Percentiles rank a stretch among this genome's conserved stretches.
Conservation (phyloP, 2,888 invertebrate species). For the Eugnorisma glareosa region DNA sequence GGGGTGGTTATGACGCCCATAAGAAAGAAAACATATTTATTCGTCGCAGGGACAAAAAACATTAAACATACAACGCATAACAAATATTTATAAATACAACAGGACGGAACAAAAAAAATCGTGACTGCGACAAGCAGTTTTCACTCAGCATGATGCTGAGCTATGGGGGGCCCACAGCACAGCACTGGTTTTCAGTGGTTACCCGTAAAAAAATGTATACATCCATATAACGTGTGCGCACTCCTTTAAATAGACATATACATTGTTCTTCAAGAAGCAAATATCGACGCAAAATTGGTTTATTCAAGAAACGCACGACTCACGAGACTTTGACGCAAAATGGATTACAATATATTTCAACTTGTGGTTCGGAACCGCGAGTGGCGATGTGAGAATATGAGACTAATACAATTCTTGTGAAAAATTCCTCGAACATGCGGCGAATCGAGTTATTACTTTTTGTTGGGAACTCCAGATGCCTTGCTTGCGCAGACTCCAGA, state of each 20-base stretch:
- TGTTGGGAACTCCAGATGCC: slow-evolving; percentile 12
- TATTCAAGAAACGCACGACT: slow-evolving; percentile 36
- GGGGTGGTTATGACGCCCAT: too few species aligned
- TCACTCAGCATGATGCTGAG: too few species aligned
- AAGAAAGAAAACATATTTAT: too few species aligned
- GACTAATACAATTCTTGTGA: slow-evolving; percentile 24
- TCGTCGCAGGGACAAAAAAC: too few species aligned
- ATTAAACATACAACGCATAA: too few species aligned
- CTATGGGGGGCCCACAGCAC: too few species aligned
- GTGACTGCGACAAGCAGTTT: too few species aligned
- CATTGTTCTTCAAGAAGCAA: slow-evolving; percentile 14
- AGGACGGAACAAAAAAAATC: too few species aligned
- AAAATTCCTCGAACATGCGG: slow-evolving; percentile 25
- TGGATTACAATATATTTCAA: slow-evolving; percentile 45
- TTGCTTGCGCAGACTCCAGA: background rate
- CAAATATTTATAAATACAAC: too few species aligned
- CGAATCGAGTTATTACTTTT: slow-evolving; percentile 43
- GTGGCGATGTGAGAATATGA: slow-evolving; percentile 18
- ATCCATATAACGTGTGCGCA: background rate
- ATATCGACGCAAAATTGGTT: slow-evolving; percentile 43
- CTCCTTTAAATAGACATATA: background rate
- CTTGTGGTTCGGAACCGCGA: slow-evolving; percentile 17
- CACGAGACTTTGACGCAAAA: slow-evolving; percentile 37
- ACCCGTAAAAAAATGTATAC: too few species aligned
- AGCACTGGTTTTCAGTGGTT: too few species aligned